Conservation (phyloP, 2,888 invertebrate genomes). For the Podotricha telesiphe region DNA sequence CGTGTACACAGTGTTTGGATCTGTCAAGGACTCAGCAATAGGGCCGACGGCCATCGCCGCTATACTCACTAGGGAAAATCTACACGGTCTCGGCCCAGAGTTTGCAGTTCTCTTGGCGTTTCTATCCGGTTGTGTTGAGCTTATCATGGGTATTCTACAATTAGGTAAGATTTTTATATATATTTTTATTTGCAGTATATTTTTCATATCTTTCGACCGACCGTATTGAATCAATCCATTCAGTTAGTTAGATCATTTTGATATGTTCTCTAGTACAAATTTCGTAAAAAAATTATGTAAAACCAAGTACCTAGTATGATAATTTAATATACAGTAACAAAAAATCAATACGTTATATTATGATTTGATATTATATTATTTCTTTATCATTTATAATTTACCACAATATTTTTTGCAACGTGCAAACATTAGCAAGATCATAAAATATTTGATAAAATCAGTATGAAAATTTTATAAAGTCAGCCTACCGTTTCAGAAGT, state of each 20-base stretch:
- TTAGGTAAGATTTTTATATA: conserved; percentile 71
- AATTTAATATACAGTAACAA: too few species aligned
- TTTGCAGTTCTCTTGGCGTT: conserved; percentile 90
- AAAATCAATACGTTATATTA: too few species aligned
- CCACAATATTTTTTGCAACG: background rate
- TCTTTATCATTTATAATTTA: background rate
- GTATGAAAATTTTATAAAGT: conserved; percentile 7
- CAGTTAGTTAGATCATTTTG: too few species aligned
- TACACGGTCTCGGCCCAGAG: conserved; percentile 87
- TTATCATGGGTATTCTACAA: conserved; percentile 91
- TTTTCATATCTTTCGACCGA: too few species aligned
- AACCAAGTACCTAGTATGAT: too few species aligned
- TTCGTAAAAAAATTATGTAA: too few species aligned
- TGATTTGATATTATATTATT: background rate
- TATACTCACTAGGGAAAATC: conserved; percentile 89
- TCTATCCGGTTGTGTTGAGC: conserved; percentile 90
- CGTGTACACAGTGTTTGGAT: conserved; percentile 94
- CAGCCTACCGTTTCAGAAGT: conserved; percentile 11
- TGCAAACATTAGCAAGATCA: background rate
- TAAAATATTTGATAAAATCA: conserved; percentile 4
- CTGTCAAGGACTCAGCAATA: conserved; percentile 87
- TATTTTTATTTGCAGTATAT: too few species aligned
- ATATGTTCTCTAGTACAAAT: too few species aligned
- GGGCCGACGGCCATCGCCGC: conserved; percentile 95
- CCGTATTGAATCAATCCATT: too few species aligned